These are phyloP conservation scores for Ranitomeya imitator DNA, from an alignment of 2,113 vertebrate species.

Conservation along the genomic window DNA sequence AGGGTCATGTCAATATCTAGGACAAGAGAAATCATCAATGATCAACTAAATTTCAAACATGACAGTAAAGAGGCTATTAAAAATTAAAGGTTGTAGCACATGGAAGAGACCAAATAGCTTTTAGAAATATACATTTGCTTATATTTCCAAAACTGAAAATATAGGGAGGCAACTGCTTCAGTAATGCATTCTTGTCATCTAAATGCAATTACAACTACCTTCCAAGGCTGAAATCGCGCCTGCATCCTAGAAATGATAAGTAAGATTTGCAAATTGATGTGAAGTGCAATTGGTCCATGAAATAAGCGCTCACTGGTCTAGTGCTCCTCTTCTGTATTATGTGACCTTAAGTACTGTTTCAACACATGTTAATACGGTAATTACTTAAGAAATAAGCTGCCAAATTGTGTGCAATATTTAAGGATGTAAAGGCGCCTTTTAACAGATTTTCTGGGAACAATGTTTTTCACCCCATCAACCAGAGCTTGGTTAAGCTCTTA, in stretches of 20 bases:
- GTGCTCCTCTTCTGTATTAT: not conserved
- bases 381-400: not conserved
- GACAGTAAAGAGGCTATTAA: not conserved
- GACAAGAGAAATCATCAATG: not conserved
- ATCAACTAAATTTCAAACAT: not conserved
- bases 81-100: not conserved
- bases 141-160: too few species aligned
- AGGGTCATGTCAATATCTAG: conserved; percentile 59
- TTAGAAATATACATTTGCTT: too few species aligned
- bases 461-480: too few species aligned
- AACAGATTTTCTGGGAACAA: too few species aligned
- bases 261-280: not conserved
- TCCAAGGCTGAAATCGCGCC: not conserved
- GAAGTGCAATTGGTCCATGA: not conserved
- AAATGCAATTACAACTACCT: too few species aligned
- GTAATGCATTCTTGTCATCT: not conserved
- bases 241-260: not conserved
- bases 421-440: too few species aligned
- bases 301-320: too few species aligned
- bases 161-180: too few species aligned
- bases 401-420: too few species aligned
- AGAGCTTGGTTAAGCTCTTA: too few species aligned
- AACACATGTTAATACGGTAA: not conserved
- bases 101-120: not conserved
- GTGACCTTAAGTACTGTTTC: not conserved